Conservation (phyloP, 2,888 invertebrate genomes). For the Ethmia dodecea region DNA sequence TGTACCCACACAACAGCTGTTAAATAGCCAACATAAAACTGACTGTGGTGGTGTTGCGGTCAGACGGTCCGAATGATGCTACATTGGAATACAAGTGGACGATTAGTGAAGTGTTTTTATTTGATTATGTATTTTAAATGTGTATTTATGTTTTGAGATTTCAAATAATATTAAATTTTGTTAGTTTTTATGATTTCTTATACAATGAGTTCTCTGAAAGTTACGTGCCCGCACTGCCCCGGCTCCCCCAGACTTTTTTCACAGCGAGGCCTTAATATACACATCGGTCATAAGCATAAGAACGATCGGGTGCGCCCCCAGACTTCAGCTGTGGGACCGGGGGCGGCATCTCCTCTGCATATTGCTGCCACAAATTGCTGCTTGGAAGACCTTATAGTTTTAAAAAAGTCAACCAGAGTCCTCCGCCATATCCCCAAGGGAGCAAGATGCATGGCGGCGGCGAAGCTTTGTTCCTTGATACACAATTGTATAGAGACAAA, state of each 20-base stretch:
- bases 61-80: no score
- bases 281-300: not conserved
- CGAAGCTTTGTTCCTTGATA: not conserved
- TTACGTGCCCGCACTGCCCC: not conserved
- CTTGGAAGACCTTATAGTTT: not conserved
- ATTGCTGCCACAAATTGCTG: no score
- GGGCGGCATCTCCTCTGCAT: not conserved
- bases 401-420: no score
- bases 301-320: not conserved
- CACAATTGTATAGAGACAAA: not conserved
- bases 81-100: no score
- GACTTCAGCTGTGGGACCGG: not conserved
- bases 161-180: no score
- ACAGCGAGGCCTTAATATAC: not conserved
- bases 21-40: no score
- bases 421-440: not conserved
- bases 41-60: no score
- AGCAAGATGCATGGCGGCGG: not conserved
- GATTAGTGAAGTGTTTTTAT: no score
- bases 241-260: not conserved
- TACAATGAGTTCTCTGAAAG: slow-evolving; percentile 4
- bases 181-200: no score
- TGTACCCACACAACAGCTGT: no score
- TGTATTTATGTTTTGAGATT: no score
- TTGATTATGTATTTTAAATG: no score